Conservation (phyloP, 2,888 invertebrate species). For the Scrobipalpa atriplicella region DNA sequence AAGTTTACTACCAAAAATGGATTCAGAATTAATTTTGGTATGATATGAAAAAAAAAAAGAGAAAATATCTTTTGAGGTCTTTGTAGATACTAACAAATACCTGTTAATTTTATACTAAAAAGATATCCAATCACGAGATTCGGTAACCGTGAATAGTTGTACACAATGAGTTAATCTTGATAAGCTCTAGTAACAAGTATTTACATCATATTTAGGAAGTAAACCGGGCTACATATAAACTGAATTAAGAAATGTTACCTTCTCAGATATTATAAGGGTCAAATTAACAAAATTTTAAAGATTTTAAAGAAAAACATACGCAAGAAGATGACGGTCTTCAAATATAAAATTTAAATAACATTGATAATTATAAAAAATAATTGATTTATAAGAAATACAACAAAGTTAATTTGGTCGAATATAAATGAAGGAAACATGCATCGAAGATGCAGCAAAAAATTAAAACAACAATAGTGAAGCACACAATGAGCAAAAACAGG, state of each 20-base stretch:
- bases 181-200: constrained; percentile 16
- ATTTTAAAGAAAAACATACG: background rate
- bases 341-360: background rate
- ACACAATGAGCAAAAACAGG: background rate
- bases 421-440: constrained; percentile 6
- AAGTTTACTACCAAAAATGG: too few relatives aligned
- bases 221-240: background rate
- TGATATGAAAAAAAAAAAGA: background rate
- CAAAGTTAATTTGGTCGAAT: background rate
- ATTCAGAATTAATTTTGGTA: background rate
- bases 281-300: background rate
- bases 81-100: too few relatives aligned
- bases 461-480: too few relatives aligned
- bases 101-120: background rate
- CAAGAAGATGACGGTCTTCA: background rate
- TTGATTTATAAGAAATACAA: background rate
- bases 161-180: constrained; percentile 8
- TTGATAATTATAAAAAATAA: background rate
- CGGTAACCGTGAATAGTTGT: constrained; percentile 1
- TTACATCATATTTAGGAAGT: constrained; percentile 11
- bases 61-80: too few relatives aligned
- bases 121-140: background rate
- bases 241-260: background rate
- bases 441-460: background rate
- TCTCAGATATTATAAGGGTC: background rate